phyloP scores from a whole-genome alignment of 2,113 vertebrate species.

The Galemys pyrenaicus region DNA sequence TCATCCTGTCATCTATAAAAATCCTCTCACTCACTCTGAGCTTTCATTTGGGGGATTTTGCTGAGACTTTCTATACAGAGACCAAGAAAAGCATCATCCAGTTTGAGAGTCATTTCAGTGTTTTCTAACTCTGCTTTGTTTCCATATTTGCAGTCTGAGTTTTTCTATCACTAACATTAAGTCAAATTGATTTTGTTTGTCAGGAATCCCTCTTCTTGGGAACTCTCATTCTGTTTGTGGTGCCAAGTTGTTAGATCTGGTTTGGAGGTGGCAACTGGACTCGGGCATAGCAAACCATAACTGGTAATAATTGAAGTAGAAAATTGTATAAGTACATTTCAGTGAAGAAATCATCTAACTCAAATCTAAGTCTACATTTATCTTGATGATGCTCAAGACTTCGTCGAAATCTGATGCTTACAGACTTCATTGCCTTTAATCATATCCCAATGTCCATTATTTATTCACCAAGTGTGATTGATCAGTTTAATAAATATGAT shows the following conservation, averaged over 20 bases:
- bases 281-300: neutral
- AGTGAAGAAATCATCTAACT: neutral
- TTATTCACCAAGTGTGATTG: neutral
- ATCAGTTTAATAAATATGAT: neutral
- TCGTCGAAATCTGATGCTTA: neutral
- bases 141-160: neutral
- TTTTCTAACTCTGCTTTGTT: neutral
- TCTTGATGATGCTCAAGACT: neutral
- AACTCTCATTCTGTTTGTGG: neutral
- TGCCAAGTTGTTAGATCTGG: neutral
- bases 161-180: neutral
- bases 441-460: neutral
- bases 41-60: neutral
- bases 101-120: neutral
- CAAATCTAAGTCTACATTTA: neutral
- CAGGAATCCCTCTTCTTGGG: neutral
- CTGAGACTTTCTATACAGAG: neutral
- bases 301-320: neutral
- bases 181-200: neutral
- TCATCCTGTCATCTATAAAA: neutral
- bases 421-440: neutral
- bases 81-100: neutral
- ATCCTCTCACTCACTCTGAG: neutral
- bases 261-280: neutral
- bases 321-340: neutral